Percentiles rank a stretch among this genome's conserved stretches.
Evolutionary conservation across 2,113 vertebrate species (phyloP).

Genomic region (Rhinogobius similis): DNA sequence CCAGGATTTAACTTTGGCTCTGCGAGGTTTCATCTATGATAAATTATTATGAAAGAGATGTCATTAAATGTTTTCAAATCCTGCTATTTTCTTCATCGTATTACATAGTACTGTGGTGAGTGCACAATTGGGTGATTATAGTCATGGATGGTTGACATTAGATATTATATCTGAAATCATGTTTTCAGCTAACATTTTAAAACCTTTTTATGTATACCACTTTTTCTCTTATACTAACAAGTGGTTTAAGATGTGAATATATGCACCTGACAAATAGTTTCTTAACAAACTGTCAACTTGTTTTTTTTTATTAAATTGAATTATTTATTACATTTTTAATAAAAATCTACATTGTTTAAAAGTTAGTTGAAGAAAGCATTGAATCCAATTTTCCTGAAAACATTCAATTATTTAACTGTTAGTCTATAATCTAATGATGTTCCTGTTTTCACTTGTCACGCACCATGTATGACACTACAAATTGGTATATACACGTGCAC

Average conservation of each 20-base stretch:
- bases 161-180: neutral
- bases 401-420: neutral
- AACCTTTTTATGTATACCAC: too few relatives aligned
- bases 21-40: neutral
- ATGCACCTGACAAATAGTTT: neutral
- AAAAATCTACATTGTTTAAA: too few relatives aligned
- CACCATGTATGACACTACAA: too few relatives aligned
- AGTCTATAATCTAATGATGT: too few relatives aligned
- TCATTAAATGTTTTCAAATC: neutral
- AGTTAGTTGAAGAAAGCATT: too few relatives aligned
- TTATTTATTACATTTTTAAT: too few relatives aligned
- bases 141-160: neutral
- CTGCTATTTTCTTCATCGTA: neutral
- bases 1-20: constrained; percentile 5
- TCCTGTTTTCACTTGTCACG: too few relatives aligned
- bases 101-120: neutral
- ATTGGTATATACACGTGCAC: neutral
- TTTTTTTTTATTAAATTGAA: neutral
- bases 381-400: too few relatives aligned
- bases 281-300: neutral
- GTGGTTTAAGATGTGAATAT: neutral
- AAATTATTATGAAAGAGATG: constrained; percentile 7
- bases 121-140: neutral
- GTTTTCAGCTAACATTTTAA: neutral
- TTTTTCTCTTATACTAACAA: too few relatives aligned